Conservation (phyloP, 2,888 invertebrate species). For the Acleris holmiana region DNA sequence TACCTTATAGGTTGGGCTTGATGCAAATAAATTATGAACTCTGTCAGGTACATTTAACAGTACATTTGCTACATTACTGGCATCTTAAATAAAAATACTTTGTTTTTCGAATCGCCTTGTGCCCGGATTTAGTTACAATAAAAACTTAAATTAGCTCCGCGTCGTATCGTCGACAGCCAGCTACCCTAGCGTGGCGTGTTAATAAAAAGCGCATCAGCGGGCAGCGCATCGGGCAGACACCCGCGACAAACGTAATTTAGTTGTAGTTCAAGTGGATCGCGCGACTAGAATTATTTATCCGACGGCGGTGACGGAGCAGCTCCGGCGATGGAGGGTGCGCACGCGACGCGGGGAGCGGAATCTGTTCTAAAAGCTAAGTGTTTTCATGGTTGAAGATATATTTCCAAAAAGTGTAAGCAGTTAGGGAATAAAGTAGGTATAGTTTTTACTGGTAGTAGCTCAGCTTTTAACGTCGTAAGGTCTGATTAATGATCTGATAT, state of each 20-base stretch:
- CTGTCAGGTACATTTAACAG: too few species aligned
- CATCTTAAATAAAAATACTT: background rate
- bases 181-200: constrained; percentile 40
- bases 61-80: too few species aligned
- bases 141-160: constrained; percentile 28
- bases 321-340: constrained; percentile 31
- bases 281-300: constrained; percentile 70
- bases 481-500: too few species aligned
- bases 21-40: too few species aligned
- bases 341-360: constrained; percentile 23
- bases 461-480: too few species aligned
- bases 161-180: constrained; percentile 34
- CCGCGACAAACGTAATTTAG: constrained; percentile 67
- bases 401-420: too few species aligned
- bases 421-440: too few species aligned
- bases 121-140: constrained; percentile 16
- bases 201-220: constrained; percentile 50
- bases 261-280: constrained; percentile 64
- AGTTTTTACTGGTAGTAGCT: too few species aligned
- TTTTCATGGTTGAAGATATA: too few species aligned
- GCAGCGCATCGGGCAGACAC: constrained; percentile 49
- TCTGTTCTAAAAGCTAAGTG: background rate
- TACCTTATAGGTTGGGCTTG: too few species aligned
- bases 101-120: background rate
- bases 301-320: constrained; percentile 49